A percentile compares a stretch with the other conserved stretches of the same genome.
phyloP scores from a whole-genome alignment of 2,888 invertebrate genomes.

The Eulithis prunata region DNA sequence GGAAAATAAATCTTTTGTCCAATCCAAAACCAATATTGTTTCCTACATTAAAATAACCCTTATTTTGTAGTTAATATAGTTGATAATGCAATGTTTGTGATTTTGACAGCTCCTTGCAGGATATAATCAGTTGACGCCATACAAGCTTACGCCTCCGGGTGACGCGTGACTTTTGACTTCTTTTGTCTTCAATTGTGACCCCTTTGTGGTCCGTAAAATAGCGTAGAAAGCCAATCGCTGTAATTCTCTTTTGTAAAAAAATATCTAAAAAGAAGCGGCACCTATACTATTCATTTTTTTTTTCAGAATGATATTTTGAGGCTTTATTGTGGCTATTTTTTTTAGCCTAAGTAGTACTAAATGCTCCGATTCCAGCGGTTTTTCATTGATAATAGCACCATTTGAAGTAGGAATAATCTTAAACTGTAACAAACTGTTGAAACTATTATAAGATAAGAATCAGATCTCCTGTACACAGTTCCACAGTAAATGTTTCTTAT shows the following conservation, averaged over 20 bases:
- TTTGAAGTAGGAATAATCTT: too few relatives aligned
- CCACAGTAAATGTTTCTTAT: too few relatives aligned
- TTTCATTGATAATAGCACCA: too few relatives aligned
- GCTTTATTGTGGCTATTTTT: too few relatives aligned
- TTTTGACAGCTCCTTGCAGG: constrained; percentile 32
- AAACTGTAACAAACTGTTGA: too few relatives aligned
- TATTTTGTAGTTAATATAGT: constrained; percentile 31
- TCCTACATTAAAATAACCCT: constrained; percentile 16
- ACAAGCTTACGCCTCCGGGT: constrained; percentile 61
- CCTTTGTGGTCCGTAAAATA: constrained; percentile 41
- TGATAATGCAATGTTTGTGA: constrained; percentile 27
- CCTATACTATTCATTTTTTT: too few relatives aligned
- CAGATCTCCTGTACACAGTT: too few relatives aligned
- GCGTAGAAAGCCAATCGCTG: constrained; percentile 11
- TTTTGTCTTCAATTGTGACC: constrained; percentile 57
- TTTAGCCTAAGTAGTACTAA: too few relatives aligned
- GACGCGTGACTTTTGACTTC: constrained; percentile 68
- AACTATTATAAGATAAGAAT: too few relatives aligned
- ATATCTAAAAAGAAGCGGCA: too few relatives aligned
- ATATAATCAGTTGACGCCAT: constrained; percentile 51
- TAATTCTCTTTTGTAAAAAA: not conserved
- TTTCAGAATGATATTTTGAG: too few relatives aligned
- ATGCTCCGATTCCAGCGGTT: too few relatives aligned
- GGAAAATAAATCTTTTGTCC: constrained; percentile 55
- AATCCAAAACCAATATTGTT: constrained; percentile 34